phyloP scores from a whole-genome alignment of 1,140 invertebrate species.

The Paraescarpia echinospica region DNA sequence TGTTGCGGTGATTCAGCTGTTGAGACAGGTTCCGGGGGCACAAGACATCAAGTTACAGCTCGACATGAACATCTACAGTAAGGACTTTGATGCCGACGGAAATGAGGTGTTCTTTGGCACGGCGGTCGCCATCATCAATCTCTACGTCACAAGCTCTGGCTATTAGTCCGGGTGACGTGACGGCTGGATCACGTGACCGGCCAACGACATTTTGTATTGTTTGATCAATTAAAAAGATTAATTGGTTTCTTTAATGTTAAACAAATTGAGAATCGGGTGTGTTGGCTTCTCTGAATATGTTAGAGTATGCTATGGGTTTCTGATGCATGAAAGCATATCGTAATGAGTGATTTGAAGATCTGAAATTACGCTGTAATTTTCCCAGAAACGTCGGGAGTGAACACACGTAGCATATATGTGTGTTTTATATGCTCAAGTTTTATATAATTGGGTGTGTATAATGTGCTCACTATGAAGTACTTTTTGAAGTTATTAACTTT shows the following conservation, averaged over 20 bases:
- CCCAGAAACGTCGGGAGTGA: no score
- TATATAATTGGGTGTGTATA: no score
- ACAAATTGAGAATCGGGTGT: neutral
- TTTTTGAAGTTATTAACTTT: no score
- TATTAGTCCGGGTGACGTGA: constrained; percentile 41
- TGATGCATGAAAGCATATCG: neutral
- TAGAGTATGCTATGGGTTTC: neutral
- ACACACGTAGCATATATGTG: no score
- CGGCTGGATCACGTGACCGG: neutral
- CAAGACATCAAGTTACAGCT: constrained; percentile 87
- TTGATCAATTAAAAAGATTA: neutral
- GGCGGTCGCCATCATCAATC: constrained; percentile 79
- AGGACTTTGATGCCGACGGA: constrained; percentile 47
- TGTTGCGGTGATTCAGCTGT: constrained; percentile 74
- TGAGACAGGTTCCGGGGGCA: constrained; percentile 74
- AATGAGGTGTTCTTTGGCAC: constrained; percentile 72
- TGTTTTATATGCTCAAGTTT: neutral
- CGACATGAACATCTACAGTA: constrained; percentile 77
- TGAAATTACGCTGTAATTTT: no score
- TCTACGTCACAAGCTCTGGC: constrained; percentile 71
- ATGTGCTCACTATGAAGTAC: no score
- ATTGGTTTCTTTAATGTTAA: neutral
- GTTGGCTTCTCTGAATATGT: neutral
- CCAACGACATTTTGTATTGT: neutral
- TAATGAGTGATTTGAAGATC: neutral